Base-by-base conservation (phyloP, 2,888 invertebrate genomes). In the Polietes domitor region DNA sequence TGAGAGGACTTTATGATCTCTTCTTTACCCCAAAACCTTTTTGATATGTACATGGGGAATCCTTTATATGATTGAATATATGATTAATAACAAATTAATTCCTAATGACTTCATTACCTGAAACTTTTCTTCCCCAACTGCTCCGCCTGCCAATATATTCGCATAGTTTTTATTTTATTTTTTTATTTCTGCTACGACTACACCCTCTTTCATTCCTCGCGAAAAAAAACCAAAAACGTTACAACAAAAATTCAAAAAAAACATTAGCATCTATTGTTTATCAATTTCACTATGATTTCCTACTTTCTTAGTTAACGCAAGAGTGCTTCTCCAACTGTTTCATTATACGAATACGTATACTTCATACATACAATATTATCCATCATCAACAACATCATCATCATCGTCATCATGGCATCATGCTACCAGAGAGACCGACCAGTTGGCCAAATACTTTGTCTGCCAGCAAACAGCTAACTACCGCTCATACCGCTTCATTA, bases 271-370 rank as follows among this genome's bases (percentile, higher is more conserved):
- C 53, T 55, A 55, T 55, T 55, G 53, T 55, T 24, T 21, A 55
- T 55, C 21, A 24, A 55, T 55, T 55, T 21, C 53, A 55, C 74
- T 83, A 65, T 71, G 80, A 83, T 83, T 83, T 80, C 77, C 83
- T 83, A 83, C 83, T 83, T 83, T 83, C 83, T 80, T 80, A 71
- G 55, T 83, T 83, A 58, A 83, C 83, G 83, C 75, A 77, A 80
- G 12, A 80, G 55, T 78, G 80, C 10, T 58, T 83, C 63, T 73
- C 65, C 71, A 41, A 77, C 28, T 28, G 28, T n/a, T 61, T 61
- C 28, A 61, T 28, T 61, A 28, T 26, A 28, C 47, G 47, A n/a
- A n/a, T n/a, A 12, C 15, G 47, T 47, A 32, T 32, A 32, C 32
- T 32, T 32, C 47, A n/a, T n/a, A 3, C 9, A n/a, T n/a, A 37